These are phyloP conservation scores for Drosophila vallismaia DNA, from an alignment of 2,888 invertebrate genomes.

Conservation along the genomic window DNA sequence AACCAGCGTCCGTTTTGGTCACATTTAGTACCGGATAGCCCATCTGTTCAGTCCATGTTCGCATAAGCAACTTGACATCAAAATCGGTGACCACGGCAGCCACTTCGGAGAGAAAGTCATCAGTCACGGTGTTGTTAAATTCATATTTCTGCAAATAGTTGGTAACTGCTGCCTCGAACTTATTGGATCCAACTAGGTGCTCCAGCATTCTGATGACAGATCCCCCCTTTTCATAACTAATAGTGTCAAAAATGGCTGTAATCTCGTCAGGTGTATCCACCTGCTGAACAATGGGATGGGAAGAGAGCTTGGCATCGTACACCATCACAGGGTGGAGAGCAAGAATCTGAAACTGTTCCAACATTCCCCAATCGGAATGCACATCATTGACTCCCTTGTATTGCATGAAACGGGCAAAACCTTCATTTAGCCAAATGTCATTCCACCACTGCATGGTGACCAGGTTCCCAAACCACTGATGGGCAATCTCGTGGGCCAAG, in stretches of 20 bases:
- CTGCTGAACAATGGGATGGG: constrained; percentile 94
- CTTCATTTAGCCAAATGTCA: constrained; percentile 96
- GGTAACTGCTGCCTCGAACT: constrained; percentile 90
- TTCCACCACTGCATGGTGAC: constrained; percentile 97
- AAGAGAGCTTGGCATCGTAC: constrained; percentile 90
- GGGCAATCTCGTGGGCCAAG: constrained; percentile 96
- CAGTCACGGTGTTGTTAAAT: constrained; percentile 91
- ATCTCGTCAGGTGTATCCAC: constrained; percentile 95
- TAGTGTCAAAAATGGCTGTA: constrained; percentile 93
- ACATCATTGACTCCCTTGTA: constrained; percentile 89
- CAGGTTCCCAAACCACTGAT: constrained; percentile 96
- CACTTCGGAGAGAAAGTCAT: constrained; percentile 87
- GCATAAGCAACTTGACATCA: constrained; percentile 87
- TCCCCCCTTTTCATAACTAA: constrained; percentile 95
- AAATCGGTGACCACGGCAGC: constrained; percentile 85
- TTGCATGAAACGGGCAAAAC: constrained; percentile 95
- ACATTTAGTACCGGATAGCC: constrained; percentile 92
- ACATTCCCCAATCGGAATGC: constrained; percentile 91
- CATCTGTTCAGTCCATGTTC: constrained; percentile 95
- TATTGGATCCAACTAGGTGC: constrained; percentile 87
- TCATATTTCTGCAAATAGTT: constrained; percentile 89
- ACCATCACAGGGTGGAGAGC: constrained; percentile 89
- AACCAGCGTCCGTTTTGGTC: constrained; percentile 80
- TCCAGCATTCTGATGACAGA: constrained; percentile 94
- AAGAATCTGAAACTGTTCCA: constrained; percentile 89